Evolutionary conservation across 2,888 invertebrate species (phyloP).

Genomic region (Gymnosoma rotundatum): DNA sequence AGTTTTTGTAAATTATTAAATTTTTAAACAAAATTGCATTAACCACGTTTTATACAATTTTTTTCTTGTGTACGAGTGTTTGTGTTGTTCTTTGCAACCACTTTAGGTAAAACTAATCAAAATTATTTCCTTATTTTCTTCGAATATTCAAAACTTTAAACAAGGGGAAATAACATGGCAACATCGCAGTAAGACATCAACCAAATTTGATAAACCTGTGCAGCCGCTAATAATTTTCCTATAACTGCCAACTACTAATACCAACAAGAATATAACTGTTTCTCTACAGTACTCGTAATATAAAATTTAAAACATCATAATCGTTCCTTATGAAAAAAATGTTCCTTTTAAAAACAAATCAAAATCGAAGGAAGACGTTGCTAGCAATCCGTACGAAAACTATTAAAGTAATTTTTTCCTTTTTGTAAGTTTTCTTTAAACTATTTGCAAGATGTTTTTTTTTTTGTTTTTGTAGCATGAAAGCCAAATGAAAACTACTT

Average conservation of each 20-base stretch:
- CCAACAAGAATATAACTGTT: background rate
- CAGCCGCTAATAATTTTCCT: slow-evolving; percentile 44
- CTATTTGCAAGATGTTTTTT: slow-evolving; percentile 41
- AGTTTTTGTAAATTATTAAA: too few relatives aligned
- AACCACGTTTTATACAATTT: background rate
- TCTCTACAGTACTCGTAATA: slow-evolving; percentile 32
- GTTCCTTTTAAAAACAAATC: slow-evolving; percentile 7
- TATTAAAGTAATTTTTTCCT: slow-evolving; percentile 35
- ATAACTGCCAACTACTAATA: background rate
- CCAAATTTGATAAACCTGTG: slow-evolving; percentile 44
- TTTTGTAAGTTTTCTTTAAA: slow-evolving; percentile 47
- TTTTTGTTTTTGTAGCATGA: too few relatives aligned
- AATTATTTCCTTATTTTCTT: slow-evolving; percentile 66
- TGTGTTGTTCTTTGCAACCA: slow-evolving; percentile 40
- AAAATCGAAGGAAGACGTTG: slow-evolving; percentile 23
- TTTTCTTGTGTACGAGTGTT: background rate
- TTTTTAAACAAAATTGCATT: too few relatives aligned
- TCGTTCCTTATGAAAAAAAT: background rate
- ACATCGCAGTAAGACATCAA: slow-evolving; percentile 49
- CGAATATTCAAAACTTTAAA: slow-evolving; percentile 65
- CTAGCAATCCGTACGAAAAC: slow-evolving; percentile 51
- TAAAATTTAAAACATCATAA: slow-evolving; percentile 40
- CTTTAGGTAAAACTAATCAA: slow-evolving; percentile 65
- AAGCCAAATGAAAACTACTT: slow-evolving; percentile 52
- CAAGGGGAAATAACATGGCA: slow-evolving; percentile 66